phyloP scores from a whole-genome alignment of 1,140 invertebrate species.

The Luehdorfia chinensis region DNA sequence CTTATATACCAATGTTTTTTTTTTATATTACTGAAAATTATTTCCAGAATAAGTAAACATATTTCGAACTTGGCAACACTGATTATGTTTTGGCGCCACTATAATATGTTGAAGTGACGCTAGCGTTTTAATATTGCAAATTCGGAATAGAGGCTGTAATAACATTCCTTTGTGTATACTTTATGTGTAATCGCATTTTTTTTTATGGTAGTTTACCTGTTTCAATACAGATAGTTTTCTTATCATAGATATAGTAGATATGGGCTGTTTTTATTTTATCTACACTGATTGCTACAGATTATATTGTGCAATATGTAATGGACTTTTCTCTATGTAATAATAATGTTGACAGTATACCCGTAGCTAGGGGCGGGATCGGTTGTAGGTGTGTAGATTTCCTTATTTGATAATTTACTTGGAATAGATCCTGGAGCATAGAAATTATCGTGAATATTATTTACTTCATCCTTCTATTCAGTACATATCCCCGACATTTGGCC shows the following conservation, averaged over 20 bases:
- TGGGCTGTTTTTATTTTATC: slow-evolving; percentile 56
- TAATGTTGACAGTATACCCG: slow-evolving; percentile 21
- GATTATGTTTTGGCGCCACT: slow-evolving; percentile 6
- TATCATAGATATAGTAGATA: slow-evolving; percentile 55
- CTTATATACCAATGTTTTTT: too few relatives aligned
- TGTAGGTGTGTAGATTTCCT: slow-evolving; percentile 30
- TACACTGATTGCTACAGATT: slow-evolving; percentile 54
- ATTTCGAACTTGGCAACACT: slow-evolving; percentile 13
- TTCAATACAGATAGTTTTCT: slow-evolving; percentile 32
- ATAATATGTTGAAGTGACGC: slow-evolving; percentile 1
- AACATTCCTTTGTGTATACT: slow-evolving; percentile 64
- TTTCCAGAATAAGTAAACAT: too few relatives aligned
- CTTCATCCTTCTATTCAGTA: not conserved
- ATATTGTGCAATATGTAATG: slow-evolving; percentile 61
- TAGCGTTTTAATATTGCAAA: slow-evolving; percentile 8
- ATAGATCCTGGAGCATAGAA: slow-evolving; percentile 13
- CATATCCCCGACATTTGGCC: slow-evolving; percentile 2
- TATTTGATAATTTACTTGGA: slow-evolving; percentile 24
- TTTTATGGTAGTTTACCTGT: slow-evolving; percentile 41
- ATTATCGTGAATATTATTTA: not conserved
- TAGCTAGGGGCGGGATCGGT: slow-evolving; percentile 30
- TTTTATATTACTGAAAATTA: too few relatives aligned
- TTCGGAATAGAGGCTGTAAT: slow-evolving; percentile 42
- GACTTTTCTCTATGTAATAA: slow-evolving; percentile 43
- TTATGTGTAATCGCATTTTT: slow-evolving; percentile 51